Percentiles rank a stretch among this genome's conserved stretches.
Evolutionary conservation across 2,797 vertebrate species (phyloP).

Genomic region (Scolopax rusticola): DNA sequence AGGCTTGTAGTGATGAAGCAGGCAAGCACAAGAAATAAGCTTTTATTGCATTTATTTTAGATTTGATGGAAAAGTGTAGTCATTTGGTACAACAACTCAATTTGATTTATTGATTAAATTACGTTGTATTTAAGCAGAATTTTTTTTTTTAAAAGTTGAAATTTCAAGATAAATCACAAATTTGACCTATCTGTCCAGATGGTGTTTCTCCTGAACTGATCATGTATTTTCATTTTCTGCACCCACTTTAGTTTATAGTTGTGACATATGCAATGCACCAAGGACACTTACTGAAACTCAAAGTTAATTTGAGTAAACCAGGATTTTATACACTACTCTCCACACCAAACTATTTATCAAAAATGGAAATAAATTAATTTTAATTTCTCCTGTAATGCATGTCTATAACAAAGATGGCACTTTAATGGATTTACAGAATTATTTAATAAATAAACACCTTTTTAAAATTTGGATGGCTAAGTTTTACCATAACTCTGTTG

Average conservation of each 20-base stretch:
- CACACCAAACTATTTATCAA: background rate
- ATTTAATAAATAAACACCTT: background rate
- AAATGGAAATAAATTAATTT: background rate
- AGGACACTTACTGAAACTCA: constrained; percentile 37
- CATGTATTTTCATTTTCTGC: constrained; percentile 56
- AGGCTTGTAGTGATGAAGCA: background rate
- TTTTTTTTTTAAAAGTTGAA: background rate
- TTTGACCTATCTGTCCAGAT: constrained; percentile 34
- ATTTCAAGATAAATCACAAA: constrained; percentile 40
- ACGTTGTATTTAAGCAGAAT: background rate
- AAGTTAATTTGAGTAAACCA: constrained; percentile 44
- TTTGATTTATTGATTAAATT: constrained; percentile 35
- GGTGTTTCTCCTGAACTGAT: constrained; percentile 32
- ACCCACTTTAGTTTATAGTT: constrained; percentile 30
- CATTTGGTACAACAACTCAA: constrained; percentile 25
- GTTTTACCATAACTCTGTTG: background rate
- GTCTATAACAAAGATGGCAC: background rate
- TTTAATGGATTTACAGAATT: background rate
- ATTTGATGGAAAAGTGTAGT: constrained; percentile 5
- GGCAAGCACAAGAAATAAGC: constrained; percentile 12
- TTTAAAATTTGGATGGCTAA: background rate
- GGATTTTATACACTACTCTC: background rate
- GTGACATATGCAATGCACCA: constrained; percentile 12
- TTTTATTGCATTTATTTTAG: constrained; percentile 36
- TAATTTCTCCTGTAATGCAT: background rate